Evolutionary conservation across 2,888 invertebrate species (phyloP).

Genomic region (Syrista parreyssii): DNA sequence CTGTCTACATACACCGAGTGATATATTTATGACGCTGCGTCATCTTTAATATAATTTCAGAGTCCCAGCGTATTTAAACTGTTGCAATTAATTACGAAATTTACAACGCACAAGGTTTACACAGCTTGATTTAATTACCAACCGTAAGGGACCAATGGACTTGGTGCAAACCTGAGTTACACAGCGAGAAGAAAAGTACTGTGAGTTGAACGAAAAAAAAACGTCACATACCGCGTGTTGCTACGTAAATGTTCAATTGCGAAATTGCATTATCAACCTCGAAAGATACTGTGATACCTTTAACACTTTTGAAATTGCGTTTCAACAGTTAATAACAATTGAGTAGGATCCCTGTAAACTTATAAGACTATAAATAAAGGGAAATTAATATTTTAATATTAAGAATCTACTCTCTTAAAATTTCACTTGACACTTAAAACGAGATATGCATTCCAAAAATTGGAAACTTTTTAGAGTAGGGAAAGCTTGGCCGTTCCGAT

Average conservation of each 20-base stretch:
- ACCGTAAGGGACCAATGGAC: neutral
- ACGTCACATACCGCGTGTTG: neutral
- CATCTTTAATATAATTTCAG: neutral
- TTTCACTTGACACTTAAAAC: no score
- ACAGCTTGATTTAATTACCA: neutral
- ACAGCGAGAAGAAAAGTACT: neutral
- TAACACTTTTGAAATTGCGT: neutral
- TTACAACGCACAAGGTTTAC: neutral
- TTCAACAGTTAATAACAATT: neutral
- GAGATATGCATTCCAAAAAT: no score
- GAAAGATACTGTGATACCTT: neutral
- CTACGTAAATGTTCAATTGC: neutral
- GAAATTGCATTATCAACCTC: neutral
- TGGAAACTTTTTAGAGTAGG: no score
- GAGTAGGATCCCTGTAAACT: neutral
- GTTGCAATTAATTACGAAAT: neutral
- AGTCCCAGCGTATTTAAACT: neutral
- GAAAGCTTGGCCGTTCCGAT: no score
- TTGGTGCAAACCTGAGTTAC: neutral
- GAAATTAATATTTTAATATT: neutral
- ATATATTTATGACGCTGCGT: neutral
- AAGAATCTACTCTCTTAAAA: no score
- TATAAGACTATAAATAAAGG: neutral
- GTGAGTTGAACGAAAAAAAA: neutral
- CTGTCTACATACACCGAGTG: neutral